These are phyloP conservation scores for Parthenolecanium corni DNA, from an alignment of 2,888 invertebrate species.

Conservation along the genomic window DNA sequence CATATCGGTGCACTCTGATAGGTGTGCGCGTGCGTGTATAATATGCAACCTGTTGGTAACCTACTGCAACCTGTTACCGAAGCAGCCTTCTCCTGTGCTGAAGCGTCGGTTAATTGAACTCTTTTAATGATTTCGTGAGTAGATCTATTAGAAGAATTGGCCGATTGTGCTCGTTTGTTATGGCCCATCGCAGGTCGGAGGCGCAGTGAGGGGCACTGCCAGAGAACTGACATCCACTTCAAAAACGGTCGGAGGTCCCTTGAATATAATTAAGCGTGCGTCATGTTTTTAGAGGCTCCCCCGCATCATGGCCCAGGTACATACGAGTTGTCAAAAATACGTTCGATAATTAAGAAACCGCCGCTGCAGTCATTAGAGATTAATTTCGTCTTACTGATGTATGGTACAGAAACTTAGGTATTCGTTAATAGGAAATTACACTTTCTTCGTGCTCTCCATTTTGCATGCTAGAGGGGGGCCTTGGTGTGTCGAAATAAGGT, in stretches of 20 bases:
- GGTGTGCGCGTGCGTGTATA: neutral
- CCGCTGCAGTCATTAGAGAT: slow-evolving; percentile 22
- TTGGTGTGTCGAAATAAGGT: too few species aligned
- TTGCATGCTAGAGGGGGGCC: too few species aligned
- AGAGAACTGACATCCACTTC: slow-evolving; percentile 24
- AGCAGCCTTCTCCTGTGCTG: neutral
- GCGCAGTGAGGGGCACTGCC: neutral
- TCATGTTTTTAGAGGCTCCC: slow-evolving; percentile 22
- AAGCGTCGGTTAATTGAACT: slow-evolving; percentile 29
- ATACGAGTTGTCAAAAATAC: slow-evolving; percentile 22
- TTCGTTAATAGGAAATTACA: slow-evolving; percentile 3
- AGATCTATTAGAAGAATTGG: slow-evolving; percentile 24
- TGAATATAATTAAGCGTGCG: slow-evolving; percentile 26
- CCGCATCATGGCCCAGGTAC: slow-evolving; percentile 12
- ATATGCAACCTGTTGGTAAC: slow-evolving; percentile 9
- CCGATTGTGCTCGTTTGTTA: slow-evolving; percentile 28
- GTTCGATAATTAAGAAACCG: slow-evolving; percentile 24
- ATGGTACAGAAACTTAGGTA: neutral
- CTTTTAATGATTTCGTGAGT: slow-evolving; percentile 28
- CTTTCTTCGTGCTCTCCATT: neutral
- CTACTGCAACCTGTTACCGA: slow-evolving; percentile 4
- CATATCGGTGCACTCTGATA: too few species aligned
- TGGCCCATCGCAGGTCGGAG: too few species aligned
- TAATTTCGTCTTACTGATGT: neutral
- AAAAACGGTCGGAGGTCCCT: slow-evolving; percentile 26